Conservation (phyloP, 1,140 invertebrate genomes). For the Trachymyrmex septentrionalis region DNA sequence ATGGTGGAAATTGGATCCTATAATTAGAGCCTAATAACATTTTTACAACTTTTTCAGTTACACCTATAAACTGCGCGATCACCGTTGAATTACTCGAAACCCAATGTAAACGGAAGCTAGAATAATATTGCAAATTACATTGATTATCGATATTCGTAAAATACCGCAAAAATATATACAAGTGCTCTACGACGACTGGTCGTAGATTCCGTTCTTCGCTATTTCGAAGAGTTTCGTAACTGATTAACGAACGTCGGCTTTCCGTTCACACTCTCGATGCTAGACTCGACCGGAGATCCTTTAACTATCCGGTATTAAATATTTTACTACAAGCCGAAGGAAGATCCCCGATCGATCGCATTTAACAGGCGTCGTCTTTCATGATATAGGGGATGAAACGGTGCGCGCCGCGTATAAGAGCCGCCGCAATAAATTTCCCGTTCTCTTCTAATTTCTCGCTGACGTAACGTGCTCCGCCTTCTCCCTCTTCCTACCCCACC, state of each 20-base stretch:
- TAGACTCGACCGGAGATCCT: background rate
- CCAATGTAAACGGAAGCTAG: too few relatives aligned
- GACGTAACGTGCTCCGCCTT: conserved; percentile 46
- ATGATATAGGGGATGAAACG: conserved; percentile 35
- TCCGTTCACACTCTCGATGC: background rate
- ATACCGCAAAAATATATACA: too few relatives aligned
- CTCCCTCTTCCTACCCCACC: background rate
- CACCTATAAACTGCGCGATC: too few relatives aligned
- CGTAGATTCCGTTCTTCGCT: background rate
- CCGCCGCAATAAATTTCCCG: conserved; percentile 69
- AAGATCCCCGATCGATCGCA: conserved; percentile 51
- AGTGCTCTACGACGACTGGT: background rate
- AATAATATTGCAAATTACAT: too few relatives aligned
- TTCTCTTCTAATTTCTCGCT: conserved; percentile 73
- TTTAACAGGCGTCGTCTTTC: conserved; percentile 44
- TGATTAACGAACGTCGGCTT: background rate
- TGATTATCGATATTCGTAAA: too few relatives aligned
- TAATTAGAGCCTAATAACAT: too few relatives aligned
- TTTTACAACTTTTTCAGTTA: too few relatives aligned
- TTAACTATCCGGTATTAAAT: background rate
- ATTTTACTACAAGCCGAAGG: conserved; percentile 23
- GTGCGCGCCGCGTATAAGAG: conserved; percentile 39
- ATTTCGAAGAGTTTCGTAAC: background rate
- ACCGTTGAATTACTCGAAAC: too few relatives aligned
- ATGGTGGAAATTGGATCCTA: too few relatives aligned